These are phyloP conservation scores for Erythrocercus mccallii DNA, from an alignment of 2,113 vertebrate species.

Conservation along the genomic window DNA sequence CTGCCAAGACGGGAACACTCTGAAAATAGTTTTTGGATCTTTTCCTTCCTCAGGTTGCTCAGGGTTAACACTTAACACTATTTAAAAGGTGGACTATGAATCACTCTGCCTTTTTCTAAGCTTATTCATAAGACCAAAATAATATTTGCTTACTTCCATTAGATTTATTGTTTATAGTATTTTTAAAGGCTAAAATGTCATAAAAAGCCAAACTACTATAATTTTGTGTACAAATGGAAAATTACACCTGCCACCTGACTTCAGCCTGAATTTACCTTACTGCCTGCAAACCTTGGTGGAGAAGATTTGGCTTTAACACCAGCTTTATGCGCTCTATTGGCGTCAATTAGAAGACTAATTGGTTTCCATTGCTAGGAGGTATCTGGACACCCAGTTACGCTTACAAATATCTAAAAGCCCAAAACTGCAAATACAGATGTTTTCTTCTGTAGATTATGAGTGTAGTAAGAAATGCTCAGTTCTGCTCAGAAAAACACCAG, in stretches of 20 bases:
- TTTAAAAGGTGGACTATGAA: not conserved
- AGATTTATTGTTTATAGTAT: not conserved
- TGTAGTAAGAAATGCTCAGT: not conserved
- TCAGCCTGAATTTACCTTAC: not conserved
- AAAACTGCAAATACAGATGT: not conserved
- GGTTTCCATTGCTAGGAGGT: not conserved
- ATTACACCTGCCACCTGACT: not conserved
- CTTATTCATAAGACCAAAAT: not conserved
- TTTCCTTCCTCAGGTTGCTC: not conserved
- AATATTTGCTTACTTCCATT: not conserved
- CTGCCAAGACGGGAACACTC: not conserved
- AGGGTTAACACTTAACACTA: not conserved
- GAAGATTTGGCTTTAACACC: not conserved
- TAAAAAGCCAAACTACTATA: not conserved
- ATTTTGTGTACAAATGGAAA: not conserved
- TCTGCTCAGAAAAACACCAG: not conserved
- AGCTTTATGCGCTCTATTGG: not conserved
- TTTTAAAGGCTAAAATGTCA: not conserved
- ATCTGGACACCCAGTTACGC: not conserved
- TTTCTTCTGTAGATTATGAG: not conserved
- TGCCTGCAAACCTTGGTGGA: not conserved
- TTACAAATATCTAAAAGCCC: not conserved
- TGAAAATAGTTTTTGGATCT: not conserved
- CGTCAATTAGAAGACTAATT: not conserved
- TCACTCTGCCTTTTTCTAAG: not conserved